Evolutionary conservation across 2,888 invertebrate species (phyloP), one percentile per base, ranked within the genome.

Genomic region (Salpingus planirostris): DNA sequence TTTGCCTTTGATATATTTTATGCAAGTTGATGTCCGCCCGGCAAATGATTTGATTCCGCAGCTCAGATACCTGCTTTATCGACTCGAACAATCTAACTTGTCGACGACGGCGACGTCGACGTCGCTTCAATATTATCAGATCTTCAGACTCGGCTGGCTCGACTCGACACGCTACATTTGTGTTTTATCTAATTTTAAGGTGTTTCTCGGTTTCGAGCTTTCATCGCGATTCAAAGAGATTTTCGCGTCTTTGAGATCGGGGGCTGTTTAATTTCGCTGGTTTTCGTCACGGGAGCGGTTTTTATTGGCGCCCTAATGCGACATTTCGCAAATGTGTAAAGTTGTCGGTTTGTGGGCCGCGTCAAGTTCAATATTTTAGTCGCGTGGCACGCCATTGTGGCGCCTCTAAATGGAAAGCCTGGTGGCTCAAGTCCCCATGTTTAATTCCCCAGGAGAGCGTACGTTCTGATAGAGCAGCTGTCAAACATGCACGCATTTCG

Each of bases 371-470:
- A 50, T 47, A 49, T 50, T 46, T 50, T 43, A 46, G 47, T 43
- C 44, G 45, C 40, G 47, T 47, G 48, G 46, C 44, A 42, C 39
- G 30, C 33, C 42, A 44, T 46, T 44, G 46, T 44, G 41, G 43
- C 39, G 45, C 40, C 44, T 49, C 43, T 46, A 50, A 51, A 49
- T 51, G 48, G 47, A 50, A 48, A 48, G 40, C 37, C 36, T 10
- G 42, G 33, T 38, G 34, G 43, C 40, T 42, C 22, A 34, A 43
- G 45, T 39, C 45, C 48, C 50, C 50, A 47, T 46, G 48, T 57
- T 55, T 57, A 55, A 59, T 57, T 59, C 58, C 58, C 58, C 58
- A 41, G 44, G 58, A 58, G 58, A 47, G 49, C 50, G 50, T 50
- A 53, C 48, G 52, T 54, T 54, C 52, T 53, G 52, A 55, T 54